Base-by-base conservation (phyloP, 1,140 invertebrate genomes). In the Leptinotarsa lineolata region DNA sequence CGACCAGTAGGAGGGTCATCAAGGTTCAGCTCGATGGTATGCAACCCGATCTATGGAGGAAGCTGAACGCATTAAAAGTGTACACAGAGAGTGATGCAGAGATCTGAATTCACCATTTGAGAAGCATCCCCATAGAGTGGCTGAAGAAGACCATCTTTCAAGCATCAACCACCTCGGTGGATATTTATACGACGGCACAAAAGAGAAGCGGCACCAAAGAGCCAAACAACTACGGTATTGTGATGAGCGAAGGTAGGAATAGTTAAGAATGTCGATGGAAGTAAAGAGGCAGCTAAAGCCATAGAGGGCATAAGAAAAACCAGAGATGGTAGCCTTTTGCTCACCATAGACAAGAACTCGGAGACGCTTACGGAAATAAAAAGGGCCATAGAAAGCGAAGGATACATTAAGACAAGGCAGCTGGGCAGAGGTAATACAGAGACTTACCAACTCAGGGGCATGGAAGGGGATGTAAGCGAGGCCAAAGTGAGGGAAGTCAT, bases 61-160 rank as follows among this genome's bases (percentile, higher is more conserved):
- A 64, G 30, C 20, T 11, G 22, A 11, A 18, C 18, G 16, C 6
- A 15, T 5, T 18, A 20, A 22, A n/a, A 74, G 61, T 4, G n/a
- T 20, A 44, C 13, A 39, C 30, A 5, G 16, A 59, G 4, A 20
- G 20, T 59, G 58, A 59, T 20, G 11, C 16, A 20, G 13, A 59
- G 20, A 59, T 59, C 4, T 16, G 58, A 6, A 59, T 59, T n/a
- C 58, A 59, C 13, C 58, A 59, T 5, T 24, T 74, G 11, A 74
- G 70, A 20, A 66, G 1, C 11, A 74, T 68, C 8, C 46, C 20
- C 11, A 45, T 73, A 6, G 39, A 24, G 21, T 46, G 45, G 24
- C 21, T 74, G 60, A 13, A 59, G 12, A 74, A 66, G 13, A 73
- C n/a, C 15, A 68, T 59, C 58, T 59, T 59, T 12, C 58, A 74